Conservation (phyloP, 2,113 vertebrate genomes). For the Embiotoca jacksoni region DNA sequence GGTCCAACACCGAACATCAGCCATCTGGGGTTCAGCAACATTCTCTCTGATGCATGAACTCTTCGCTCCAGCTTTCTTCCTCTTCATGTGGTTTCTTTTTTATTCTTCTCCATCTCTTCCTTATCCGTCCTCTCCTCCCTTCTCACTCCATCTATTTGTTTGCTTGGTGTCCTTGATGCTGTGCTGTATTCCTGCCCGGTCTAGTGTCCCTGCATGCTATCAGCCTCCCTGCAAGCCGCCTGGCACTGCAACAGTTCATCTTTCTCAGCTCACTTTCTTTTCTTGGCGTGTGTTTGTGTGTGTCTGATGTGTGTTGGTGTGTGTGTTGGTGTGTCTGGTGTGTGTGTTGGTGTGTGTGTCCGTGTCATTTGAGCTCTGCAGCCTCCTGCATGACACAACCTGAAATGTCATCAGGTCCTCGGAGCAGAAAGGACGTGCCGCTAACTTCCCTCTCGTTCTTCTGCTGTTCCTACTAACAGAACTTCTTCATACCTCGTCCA, state of each 20-base stretch:
- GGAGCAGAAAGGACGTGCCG: neutral
- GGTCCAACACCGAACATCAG: neutral
- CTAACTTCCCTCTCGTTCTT: constrained; percentile 24
- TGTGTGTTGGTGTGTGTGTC: neutral
- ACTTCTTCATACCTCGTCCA: neutral
- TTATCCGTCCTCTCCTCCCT: neutral
- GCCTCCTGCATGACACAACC: constrained; percentile 32
- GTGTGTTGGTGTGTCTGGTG: neutral
- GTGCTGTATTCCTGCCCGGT: neutral
- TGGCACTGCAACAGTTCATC: neutral
- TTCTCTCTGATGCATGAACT: neutral
- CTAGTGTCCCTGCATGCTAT: neutral
- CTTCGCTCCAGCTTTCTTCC: neutral
- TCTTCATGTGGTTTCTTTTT: neutral
- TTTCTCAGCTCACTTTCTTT: no score
- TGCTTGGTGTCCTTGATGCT: neutral
- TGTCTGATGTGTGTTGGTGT: neutral
- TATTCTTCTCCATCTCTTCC: neutral
- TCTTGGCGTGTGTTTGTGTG: neutral
- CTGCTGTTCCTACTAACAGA: constrained; percentile 10
- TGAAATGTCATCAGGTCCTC: constrained; percentile 36
- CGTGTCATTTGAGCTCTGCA: constrained; percentile 50
- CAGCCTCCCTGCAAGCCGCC: constrained; percentile 4
- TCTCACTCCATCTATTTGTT: neutral
- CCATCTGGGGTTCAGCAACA: no score